Evolutionary conservation across 2,797 vertebrate genomes (phyloP), one percentile per base, ranked within the genome.

Genomic region (Gila robusta): DNA sequence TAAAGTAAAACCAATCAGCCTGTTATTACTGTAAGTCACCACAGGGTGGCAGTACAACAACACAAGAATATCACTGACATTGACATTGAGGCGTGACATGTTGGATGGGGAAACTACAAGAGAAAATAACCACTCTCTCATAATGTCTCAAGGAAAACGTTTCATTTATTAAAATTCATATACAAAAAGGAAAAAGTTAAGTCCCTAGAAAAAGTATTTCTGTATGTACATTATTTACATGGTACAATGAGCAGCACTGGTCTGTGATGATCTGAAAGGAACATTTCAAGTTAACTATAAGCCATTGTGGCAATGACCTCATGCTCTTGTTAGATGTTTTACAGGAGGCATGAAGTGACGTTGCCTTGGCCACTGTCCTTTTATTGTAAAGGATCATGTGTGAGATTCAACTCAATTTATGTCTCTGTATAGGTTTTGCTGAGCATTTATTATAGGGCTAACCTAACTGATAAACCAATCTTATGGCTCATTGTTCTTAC

Each of bases 141-240:
- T 21, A 28, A 76, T 69, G 79, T 56, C 69, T 87, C 85, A 84
- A 92, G 93, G 90, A 90, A 93, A 90, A 93, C 85, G 89, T 88
- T 84, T 79, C 92, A 94, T 92, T 95, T 93, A 95, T 94, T 95
- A 93, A 94, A 95, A 95, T 91, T 92, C 90, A 93, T 91, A 90
- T 96, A 95, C 92, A 96, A 96, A 90, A 96, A 95, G 93, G 92
- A 93, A 91, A 89, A 92, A 83, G 79, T 93, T 82, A 87, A 76
- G 89, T 77, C 81, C 80, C 91, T 95, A 94, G 87, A 96, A 95
- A 96, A 95, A 80, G 82, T 93, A 86, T 89, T 91, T 94, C 92
- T 95, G 90, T 93, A 93, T 95, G 44, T 95, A 95, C 94, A 96
- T 82, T 47, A 81, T 92, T 89, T 92, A 87, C 91, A 90, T 72